Evolutionary conservation across 2,113 vertebrate genomes (phyloP).

Genomic region (Mus pahari): DNA sequence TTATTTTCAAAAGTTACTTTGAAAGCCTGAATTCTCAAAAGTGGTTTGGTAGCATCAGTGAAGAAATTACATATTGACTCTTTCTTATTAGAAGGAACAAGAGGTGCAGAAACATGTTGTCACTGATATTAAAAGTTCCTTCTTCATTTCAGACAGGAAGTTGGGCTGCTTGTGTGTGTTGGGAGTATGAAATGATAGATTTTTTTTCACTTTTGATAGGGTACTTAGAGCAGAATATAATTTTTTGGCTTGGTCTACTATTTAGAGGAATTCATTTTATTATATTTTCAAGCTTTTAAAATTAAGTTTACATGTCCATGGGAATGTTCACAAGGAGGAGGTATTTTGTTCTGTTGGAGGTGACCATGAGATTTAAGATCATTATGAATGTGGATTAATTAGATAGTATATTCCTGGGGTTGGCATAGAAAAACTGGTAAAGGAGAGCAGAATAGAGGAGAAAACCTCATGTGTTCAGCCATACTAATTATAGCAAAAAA

Average conservation of each 20-base stretch:
- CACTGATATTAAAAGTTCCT: slow-evolving; percentile 18
- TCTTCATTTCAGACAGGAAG: slow-evolving; percentile 26
- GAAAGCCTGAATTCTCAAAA: slow-evolving; percentile 20
- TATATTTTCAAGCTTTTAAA: neutral
- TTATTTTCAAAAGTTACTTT: slow-evolving; percentile 42
- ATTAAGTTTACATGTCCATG: neutral
- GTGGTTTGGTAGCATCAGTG: neutral
- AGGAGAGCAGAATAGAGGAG: neutral
- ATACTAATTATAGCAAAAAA: neutral
- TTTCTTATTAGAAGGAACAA: slow-evolving; percentile 55
- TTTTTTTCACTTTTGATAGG: slow-evolving; percentile 35
- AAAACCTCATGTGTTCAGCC: neutral
- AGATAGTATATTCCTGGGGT: neutral
- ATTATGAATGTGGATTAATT: neutral
- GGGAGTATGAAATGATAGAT: slow-evolving; percentile 2
- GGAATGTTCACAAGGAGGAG: neutral
- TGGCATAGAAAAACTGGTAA: neutral
- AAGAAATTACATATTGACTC: slow-evolving; percentile 51
- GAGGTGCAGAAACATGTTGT: neutral
- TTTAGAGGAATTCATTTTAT: slow-evolving; percentile 25
- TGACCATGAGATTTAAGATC: neutral
- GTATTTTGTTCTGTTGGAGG: neutral
- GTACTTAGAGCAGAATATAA: slow-evolving; percentile 48
- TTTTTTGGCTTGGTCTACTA: slow-evolving; percentile 40
- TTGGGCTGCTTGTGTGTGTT: neutral